Conservation (phyloP, 2,113 vertebrate genomes). For the Lethenteron reissneri region DNA sequence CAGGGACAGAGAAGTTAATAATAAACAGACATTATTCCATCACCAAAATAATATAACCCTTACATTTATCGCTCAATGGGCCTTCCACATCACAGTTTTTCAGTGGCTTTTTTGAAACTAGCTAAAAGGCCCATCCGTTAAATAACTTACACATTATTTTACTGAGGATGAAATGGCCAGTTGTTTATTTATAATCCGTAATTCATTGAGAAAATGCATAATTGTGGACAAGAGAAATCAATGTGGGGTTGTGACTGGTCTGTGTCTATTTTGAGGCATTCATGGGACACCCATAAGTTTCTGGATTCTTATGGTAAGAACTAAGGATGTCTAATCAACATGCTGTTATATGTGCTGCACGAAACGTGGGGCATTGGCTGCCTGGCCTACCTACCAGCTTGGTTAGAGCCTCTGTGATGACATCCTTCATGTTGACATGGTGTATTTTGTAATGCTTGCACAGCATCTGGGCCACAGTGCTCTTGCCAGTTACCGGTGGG, state of each 20-base stretch:
- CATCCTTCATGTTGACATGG: constrained; percentile 34
- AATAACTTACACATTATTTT: too few species aligned
- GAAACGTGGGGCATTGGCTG: neutral
- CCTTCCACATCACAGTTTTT: too few species aligned
- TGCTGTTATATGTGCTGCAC: neutral
- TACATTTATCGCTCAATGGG: neutral
- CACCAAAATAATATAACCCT: neutral
- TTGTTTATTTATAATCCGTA: too few species aligned
- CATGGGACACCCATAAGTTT: too few species aligned
- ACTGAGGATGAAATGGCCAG: too few species aligned
- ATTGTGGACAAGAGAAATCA: neutral
- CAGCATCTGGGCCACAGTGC: constrained; percentile 30
- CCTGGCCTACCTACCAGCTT: constrained; percentile 33
- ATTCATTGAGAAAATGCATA: too few species aligned
- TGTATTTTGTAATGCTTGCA: constrained; percentile 50
- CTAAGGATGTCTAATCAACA: neutral
- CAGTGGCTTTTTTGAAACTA: too few species aligned
- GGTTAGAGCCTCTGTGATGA: constrained; percentile 33
- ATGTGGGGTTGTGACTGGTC: neutral
- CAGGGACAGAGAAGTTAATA: neutral
- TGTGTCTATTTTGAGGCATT: neutral
- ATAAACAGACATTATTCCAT: neutral
- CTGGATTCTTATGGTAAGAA: neutral
- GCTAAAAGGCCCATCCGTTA: too few species aligned
- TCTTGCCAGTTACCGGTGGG: constrained; percentile 62